Evolutionary conservation across 2,113 vertebrate species (phyloP), one percentile per base, ranked within the genome.

Genomic region (Oreochromis aureus): DNA sequence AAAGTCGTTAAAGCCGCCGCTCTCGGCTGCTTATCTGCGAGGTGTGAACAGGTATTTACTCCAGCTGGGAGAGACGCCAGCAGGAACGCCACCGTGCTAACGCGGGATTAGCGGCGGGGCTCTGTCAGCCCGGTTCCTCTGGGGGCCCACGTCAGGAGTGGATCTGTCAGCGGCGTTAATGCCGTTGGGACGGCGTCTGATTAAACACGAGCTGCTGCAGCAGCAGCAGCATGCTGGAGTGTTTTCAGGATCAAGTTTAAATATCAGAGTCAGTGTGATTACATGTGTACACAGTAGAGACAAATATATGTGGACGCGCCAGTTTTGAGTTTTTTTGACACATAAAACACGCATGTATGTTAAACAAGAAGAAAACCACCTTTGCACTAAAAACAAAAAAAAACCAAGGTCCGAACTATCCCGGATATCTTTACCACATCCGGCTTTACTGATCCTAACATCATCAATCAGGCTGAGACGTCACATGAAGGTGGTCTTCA

Each of bases 21-120:
- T 89, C 91, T 85, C 48, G 34, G 32, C 87, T 71, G 89, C 93
- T 96, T 94, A 95, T 95, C 94, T 86, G 51, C 4, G 36, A 85
- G 92, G 86, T 48, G 89, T 84, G 92, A 93, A 79, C 93, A 94
- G 94, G 94, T 95, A 94, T 93, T 96, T 91, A 91, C 92, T 94
- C 92, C 88, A 86, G 87, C 94, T 93, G 92, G 63, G 91, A 89
- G 91, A 91, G 86, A 73, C 73, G 87, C 84, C 85, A 80, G 84
- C 81, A 56, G 10, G 19, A 34, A 48, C 63, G 85, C 91, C 91
- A 90, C 86, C 89, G 73, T 34, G 91, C 93, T 94, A 93, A 94
- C 82, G 89, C 90, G 4, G 93, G 95, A 96, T 96, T 96, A 96
- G 90, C 41, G 79, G 85, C 80, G 81, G 89, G 83, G 90, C 80